A percentile compares a stretch with the other conserved stretches of the same genome.
Evolutionary conservation across 2,797 vertebrate genomes (phyloP).

Genomic region (Gymnocypris eckloni): DNA sequence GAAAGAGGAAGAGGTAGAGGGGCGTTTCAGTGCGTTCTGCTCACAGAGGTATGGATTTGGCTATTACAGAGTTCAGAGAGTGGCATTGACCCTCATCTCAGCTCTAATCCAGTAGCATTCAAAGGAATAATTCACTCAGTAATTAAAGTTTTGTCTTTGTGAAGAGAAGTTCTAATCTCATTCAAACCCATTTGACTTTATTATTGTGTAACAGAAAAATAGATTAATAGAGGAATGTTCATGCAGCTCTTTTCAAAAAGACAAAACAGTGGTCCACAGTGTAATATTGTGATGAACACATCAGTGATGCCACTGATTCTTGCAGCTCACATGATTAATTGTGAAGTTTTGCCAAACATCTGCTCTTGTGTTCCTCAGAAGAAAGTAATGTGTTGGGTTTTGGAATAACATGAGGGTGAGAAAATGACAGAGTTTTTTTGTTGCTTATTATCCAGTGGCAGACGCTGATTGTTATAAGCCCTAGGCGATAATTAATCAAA

Average conservation of each 20-base stretch:
- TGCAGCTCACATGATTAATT: neutral
- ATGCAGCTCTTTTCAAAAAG: neutral
- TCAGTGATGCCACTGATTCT: neutral
- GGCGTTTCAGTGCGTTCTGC: neutral
- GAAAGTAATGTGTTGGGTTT: neutral
- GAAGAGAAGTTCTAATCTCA: too few relatives aligned
- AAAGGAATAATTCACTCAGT: conserved; percentile 6
- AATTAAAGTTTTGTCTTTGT: conserved; percentile 1
- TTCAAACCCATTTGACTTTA: neutral
- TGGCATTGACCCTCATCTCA: conserved; percentile 15
- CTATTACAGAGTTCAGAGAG: conserved; percentile 8
- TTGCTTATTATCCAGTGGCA: conserved; percentile 24
- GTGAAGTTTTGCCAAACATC: conserved; percentile 24
- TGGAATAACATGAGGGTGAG: neutral
- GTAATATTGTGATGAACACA: neutral
- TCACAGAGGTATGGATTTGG: conserved; percentile 22
- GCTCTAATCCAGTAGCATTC: neutral
- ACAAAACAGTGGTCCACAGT: neutral
- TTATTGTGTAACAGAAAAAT: neutral
- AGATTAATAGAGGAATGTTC: neutral
- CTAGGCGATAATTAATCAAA: conserved; percentile 19
- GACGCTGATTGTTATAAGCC: conserved; percentile 10
- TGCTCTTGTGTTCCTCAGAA: neutral
- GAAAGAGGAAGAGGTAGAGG: neutral
- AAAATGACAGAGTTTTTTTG: neutral